Evolutionary conservation across 1,140 invertebrate genomes (phyloP).

Genomic region (Diabrotica undecimpunctata): DNA sequence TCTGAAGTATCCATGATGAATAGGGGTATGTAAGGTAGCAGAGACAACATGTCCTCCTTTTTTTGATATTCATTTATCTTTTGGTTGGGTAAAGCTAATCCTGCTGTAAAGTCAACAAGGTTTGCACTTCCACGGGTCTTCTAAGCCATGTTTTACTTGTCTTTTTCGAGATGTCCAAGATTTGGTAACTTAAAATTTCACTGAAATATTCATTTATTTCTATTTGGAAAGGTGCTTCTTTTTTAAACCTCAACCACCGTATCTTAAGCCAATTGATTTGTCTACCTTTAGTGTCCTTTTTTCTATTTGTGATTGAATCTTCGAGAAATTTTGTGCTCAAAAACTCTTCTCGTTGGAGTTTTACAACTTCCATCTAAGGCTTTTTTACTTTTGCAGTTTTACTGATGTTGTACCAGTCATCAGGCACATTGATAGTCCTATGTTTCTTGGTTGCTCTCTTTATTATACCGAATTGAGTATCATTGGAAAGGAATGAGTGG

Average conservation of each 20-base stretch:
- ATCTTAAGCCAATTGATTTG: too few relatives aligned
- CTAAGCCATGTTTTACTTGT: too few relatives aligned
- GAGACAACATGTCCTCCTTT: background rate
- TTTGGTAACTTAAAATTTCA: too few relatives aligned
- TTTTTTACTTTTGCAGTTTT: background rate
- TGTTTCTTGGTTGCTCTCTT: background rate
- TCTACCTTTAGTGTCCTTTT: too few relatives aligned
- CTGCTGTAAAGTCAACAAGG: background rate
- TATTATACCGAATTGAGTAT: too few relatives aligned
- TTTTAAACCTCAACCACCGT: too few relatives aligned
- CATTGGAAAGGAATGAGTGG: too few relatives aligned
- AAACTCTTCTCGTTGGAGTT: background rate
- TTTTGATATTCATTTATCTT: background rate
- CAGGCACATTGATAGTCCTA: background rate
- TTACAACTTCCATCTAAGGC: background rate
- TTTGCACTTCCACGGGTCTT: too few relatives aligned
- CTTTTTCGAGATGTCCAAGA: too few relatives aligned
- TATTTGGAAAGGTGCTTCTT: too few relatives aligned
- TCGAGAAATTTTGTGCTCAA: slow-evolving; percentile 4
- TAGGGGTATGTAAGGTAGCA: background rate
- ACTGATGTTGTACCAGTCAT: background rate
- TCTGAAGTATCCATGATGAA: background rate
- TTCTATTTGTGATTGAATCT: background rate
- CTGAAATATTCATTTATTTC: too few relatives aligned
- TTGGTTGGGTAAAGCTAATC: background rate